Evolutionary conservation across 2,888 invertebrate genomes (phyloP), one percentile per base, ranked within the genome.

Genomic region (Pharmacophagus antenor): DNA sequence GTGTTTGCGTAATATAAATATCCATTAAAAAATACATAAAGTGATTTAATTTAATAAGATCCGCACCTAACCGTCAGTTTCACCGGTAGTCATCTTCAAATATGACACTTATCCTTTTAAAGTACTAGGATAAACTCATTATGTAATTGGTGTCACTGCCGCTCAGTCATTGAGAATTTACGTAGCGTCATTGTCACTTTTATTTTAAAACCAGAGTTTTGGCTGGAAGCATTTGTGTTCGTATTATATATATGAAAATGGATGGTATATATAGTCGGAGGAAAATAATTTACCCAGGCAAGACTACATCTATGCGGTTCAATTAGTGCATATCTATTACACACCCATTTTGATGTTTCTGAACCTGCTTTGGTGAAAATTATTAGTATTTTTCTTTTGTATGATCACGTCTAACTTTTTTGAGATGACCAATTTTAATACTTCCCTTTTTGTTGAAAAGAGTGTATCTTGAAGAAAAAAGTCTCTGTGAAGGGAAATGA

Each of bases 121-220:
- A 20, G 47, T 20, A 48, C 12, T 22, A 56, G 47, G 55, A 56
- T 23, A 53, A 44, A 27, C 18, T 12, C 21, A 56, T 56, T 47
- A 48, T 27, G 31, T 31, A 56, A 56, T 56, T 47, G 31, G 48
- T 56, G 55, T 48, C 55, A 48, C 31, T 48, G 22, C 23, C n/a
- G 46, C 17, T 42, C 17, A 4, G n/a, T 48, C n/a, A 56, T 27
- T 17, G 48, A 20, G 15, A 25, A 12, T 18, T 27, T n/a, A n/a
- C 12, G 20, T 17, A n/a, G 17, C 31, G 37, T 27, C 31, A 37
- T 31, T 48, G 31, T 46, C 22, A 5, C 20, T 18, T 18, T 42
- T 18, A 42, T 42, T 42, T 42, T 42, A 42, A 42, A 42, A 42
- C 42, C 15, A 17, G 5, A 17, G 4, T 2, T 42, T 17, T 4